Evolutionary conservation across 2,113 vertebrate genomes (phyloP), one percentile per base, ranked within the genome.

Genomic region (Ageneiosus marmoratus): DNA sequence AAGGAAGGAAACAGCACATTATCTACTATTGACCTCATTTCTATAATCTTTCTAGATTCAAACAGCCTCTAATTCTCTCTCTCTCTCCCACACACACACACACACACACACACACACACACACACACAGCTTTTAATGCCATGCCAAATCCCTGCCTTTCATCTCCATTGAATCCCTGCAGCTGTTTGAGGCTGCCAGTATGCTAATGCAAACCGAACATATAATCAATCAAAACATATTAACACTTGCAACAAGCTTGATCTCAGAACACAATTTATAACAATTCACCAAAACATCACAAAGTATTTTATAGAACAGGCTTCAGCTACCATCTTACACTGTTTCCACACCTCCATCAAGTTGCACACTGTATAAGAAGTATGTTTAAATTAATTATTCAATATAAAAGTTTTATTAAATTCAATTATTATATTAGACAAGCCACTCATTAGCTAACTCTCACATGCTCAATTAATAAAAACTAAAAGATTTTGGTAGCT

Each of bases 111-210:
- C 79, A 69, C 79, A 55, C 32, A 50, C 50, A 51, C 32, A 34
- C 44, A 74, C 67, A 72, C 50, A 79, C 37, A 41, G 18, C 50
- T 51, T 55, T 69, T 55, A 62, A 79, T 76, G 58, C 65, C 50
- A 46, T 44, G 79, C 83, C 85, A 79, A 46, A 84, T 82, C 55
- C 51, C 56, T 58, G 46, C 53, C 63, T 84, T 84, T 84, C 86
- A 87, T 84, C 86, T 73, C 79, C 15, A 51, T 37, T 84, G 83
- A 87, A 82, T 82, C 81, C 82, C 67, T 24, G 55, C 86, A 84
- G 79, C 83, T 87, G 83, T 77, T 63, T 81, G 82, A 32, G 37
- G 67, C 73, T 81, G 78, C 24, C 55, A 18, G 67, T 37, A 58
- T 44, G 32, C 60, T 77, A 27, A 58, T 22, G 37, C 44, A 18